Evolutionary conservation across 2,113 vertebrate genomes (phyloP).

Genomic region (Uropsilus gracilis): DNA sequence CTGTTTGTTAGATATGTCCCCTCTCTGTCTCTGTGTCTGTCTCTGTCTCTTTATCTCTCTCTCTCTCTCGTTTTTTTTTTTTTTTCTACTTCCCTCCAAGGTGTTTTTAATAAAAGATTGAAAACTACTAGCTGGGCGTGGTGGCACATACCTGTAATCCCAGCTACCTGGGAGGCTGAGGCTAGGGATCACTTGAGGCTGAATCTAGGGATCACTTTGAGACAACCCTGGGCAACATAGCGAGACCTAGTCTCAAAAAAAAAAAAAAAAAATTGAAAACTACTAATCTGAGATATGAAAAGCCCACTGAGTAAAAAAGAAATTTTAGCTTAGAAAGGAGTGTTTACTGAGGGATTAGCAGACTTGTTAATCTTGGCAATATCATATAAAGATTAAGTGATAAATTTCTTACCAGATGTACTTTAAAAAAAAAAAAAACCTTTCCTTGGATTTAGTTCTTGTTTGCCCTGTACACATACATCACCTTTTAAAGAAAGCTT

Average conservation of each 20-base stretch:
- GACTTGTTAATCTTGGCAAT: neutral
- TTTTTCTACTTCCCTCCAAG: too few species aligned
- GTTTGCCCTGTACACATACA: neutral
- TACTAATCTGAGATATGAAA: neutral
- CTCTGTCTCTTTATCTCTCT: too few species aligned
- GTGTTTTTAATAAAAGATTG: neutral
- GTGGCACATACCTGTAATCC: too few species aligned
- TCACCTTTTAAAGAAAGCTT: constrained; percentile 41
- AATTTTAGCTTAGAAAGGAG: neutral
- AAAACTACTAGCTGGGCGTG: too few species aligned
- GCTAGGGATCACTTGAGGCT: too few species aligned
- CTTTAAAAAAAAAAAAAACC: neutral
- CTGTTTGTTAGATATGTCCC: neutral
- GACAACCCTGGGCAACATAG: too few species aligned
- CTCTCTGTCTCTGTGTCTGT: too few species aligned
- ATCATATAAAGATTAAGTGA: neutral
- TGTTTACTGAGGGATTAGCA: neutral
- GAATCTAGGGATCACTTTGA: too few species aligned
- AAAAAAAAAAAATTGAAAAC: too few species aligned
- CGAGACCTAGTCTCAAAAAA: too few species aligned
- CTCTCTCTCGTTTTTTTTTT: too few species aligned
- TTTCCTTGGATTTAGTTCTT: constrained; percentile 39
- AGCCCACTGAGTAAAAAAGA: neutral
- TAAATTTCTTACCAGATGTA: neutral
- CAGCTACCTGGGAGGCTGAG: too few species aligned